Base-by-base conservation (phyloP, 2,797 vertebrate genomes). In the Anguilla anguilla region DNA sequence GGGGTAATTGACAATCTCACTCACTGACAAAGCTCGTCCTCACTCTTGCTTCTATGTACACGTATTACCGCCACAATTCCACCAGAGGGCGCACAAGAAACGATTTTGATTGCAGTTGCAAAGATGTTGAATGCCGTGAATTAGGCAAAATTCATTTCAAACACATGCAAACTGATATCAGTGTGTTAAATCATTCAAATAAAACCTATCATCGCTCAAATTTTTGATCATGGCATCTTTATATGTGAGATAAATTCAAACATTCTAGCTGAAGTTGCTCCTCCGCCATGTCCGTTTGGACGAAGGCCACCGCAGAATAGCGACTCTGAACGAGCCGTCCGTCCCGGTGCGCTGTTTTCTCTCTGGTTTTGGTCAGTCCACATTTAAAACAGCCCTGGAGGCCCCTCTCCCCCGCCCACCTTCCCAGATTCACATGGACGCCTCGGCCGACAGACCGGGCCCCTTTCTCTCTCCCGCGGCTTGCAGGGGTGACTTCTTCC, bases 71-170 rank as follows among this genome's bases (percentile, higher is more conserved):
- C 10, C 31, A 64, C 2, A 22, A 19, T 43, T 86, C 91, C 94
- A 92, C 89, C 85, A 95, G 95, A 93, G 93, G 92, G 92, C 49
- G 28, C 87, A 83, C 35, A 83, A 83, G 25, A 13, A 1, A 53
- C n/a, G 28, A 28, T 11, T 15, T n/a, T 31, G 3, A 25, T 55
- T 28, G 28, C 1, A 51, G 15, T 57, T 7, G 13, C 6, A 13
- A 43, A 46, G 35, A 6, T 6, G 35, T 15, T 28, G 11, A 28
- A 31, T 15, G n/a, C 1, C 10, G n/a, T 25, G 25, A 11, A 43
- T 15, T 22, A 2, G 6, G 19, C 6, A 3, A 25, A 25, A 82
- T 4, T 82, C 22, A 49, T 82, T 82, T 82, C 17, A 39, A 49
- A 82, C 6, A 82, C 6, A 49, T 51, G 3, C 46, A 82, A 46